Base-by-base conservation (phyloP, 2,888 invertebrate genomes). In the Tinea trinotella region DNA sequence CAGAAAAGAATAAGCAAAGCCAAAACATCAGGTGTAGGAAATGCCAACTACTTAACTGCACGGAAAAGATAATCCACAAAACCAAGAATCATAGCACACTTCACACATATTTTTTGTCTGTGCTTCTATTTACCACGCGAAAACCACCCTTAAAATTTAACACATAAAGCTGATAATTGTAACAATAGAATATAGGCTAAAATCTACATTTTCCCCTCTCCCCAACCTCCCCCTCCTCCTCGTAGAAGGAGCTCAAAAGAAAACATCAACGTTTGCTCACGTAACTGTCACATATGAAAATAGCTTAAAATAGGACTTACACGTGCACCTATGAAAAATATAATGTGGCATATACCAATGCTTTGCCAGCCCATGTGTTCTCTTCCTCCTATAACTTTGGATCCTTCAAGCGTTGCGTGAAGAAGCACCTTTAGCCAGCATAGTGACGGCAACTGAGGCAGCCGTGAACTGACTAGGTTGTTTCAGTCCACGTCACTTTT, bases 231-330 rank as follows among this genome's bases (percentile, higher is more conserved):
- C n/a, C 15, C 40, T 13, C 40, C 40, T 40, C 40, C 40, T 12
- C 10, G 40, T 13, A 13, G 13, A 30, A 22, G 22, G 35, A 9
- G 35, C 35, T n/a, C n/a, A n/a, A 35, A 35, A 40, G 40, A 40
- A 40, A 30, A 40, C 13, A 40, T 40, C 40, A 13, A 40, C 13
- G 40, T 40, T 40, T 40, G 40, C 40, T 40, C 40, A 40, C 40
- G 15, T 15, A 13, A 40, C 40, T 40, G 40, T 40, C 40, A 13
- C 40, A 40, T 40, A 40, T 40, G 40, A 40, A 40, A n/a, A 40
- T 40, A 13, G 10, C 40, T 40, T 40, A 40, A 40, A 40, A 40
- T 40, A 40, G 40, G 40, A 40, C 40, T 40, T 12, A 2, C 6
- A 15, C 40, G 7, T 40, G 2, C 3, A 30, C 2, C 7, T 7